Evolutionary conservation across 2,888 invertebrate genomes (phyloP).

Genomic region (Eugnorisma glareosa): DNA sequence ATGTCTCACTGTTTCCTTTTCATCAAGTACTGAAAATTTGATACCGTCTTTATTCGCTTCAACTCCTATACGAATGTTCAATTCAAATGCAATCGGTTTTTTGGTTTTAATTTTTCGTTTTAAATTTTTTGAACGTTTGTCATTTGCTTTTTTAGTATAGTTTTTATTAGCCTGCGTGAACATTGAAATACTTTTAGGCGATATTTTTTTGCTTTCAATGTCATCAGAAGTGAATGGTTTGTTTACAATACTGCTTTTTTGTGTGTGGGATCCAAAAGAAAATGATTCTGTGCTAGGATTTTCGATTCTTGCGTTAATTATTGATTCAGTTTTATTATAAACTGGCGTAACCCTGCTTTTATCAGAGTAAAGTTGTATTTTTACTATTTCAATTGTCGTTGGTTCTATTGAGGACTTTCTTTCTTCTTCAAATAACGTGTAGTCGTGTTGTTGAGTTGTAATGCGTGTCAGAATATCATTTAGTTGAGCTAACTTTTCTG

Average conservation of each 20-base stretch:
- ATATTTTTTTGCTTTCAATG: neutral
- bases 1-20: conserved; percentile 27
- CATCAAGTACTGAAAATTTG: conserved; percentile 42
- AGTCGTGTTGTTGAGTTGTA: neutral
- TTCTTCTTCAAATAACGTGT: neutral
- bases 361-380: neutral
- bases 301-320: neutral
- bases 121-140: neutral
- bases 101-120: conserved; percentile 10
- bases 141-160: neutral
- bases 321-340: neutral
- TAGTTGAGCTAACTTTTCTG: neutral
- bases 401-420: neutral
- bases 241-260: conserved; percentile 1
- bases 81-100: conserved; percentile 41
- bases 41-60: conserved; percentile 53
- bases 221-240: neutral
- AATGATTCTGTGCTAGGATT: neutral
- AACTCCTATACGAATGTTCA: conserved; percentile 50
- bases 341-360: neutral
- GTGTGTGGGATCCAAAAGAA: neutral
- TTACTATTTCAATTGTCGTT: neutral
- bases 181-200: neutral
- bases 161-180: conserved; percentile 6
- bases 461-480: neutral